A percentile compares a stretch with the other conserved stretches of the same genome.
Evolutionary conservation across 2,113 vertebrate species (phyloP).

Genomic region (Apodemus sylvaticus): DNA sequence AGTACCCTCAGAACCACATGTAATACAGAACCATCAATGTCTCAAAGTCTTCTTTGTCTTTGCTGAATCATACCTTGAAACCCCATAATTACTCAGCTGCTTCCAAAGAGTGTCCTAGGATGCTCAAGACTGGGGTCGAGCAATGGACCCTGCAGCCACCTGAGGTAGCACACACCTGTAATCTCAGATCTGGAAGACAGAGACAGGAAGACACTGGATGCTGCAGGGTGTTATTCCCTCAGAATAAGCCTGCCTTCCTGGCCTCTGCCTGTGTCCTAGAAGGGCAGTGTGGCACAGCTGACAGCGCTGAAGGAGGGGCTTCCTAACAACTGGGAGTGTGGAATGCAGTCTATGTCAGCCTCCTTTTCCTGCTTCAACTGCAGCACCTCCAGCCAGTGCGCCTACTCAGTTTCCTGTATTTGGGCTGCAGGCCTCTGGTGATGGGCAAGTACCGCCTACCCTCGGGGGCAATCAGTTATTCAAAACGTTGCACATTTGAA

Average conservation of each 20-base stretch:
- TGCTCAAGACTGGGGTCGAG: not conserved
- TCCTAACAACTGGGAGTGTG: not conserved
- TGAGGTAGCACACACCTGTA: not conserved
- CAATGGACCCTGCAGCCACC: not conserved
- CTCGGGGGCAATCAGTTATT: not conserved
- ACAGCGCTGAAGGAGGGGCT: not conserved
- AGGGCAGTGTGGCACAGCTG: not conserved
- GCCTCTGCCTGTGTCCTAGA: not conserved
- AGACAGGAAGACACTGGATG: not conserved
- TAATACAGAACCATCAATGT: not conserved
- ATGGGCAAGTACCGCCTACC: not conserved
- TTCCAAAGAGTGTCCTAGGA: not conserved
- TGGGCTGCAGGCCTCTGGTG: not conserved
- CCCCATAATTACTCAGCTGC: not conserved
- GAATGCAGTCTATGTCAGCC: not conserved
- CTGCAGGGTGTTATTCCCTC: not conserved
- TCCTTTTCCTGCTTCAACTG: not conserved
- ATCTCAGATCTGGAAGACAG: not conserved
- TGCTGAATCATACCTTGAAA: slow-evolving; percentile 24
- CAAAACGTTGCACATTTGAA: slow-evolving; percentile 17
- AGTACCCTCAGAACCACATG: not conserved
- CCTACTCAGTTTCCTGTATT: not conserved
- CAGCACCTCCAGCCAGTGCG: not conserved
- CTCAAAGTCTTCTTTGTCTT: not conserved
- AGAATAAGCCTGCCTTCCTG: not conserved